Evolutionary conservation across 2,797 vertebrate genomes (phyloP), one percentile per base, ranked within the genome.

Genomic region (Tiaroga cobitis): DNA sequence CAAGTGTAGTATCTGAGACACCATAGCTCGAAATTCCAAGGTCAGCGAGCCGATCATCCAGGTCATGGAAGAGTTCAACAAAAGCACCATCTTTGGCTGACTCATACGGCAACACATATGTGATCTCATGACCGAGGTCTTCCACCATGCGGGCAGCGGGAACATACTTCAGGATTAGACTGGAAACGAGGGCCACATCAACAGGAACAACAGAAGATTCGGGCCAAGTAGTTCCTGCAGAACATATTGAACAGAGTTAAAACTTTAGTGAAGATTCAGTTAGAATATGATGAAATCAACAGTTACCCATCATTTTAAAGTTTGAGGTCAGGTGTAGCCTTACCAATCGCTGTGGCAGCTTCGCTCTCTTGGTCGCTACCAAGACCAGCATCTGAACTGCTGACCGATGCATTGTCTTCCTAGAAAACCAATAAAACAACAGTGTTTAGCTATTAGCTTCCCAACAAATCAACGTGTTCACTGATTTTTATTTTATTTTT

Each of bases 361-460:
- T 99, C 98, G 91, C 98, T 99, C 92, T 99, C 98, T 90, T 99
- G 98, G 93, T 99, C 98, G 13, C 98, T 99, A 90, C 98, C 98
- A 77, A 99, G 95, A 85, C 98, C 98, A 81, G 97, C 98, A 83
- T 99, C 98, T 67, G 98, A 99, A 88, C 98, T 99, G 93, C 98
- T 99, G 90, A 99, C 97, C 84, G 98, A 99, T 63, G 97, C 96
- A 69, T 94, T 98, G 92, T 99, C 98, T 91, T 98, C 97, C 98
- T 99, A 90, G 88, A 85, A 67, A 74, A 86, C 2, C 21, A 80
- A 67, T 65, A 11, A 80, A 83, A 56, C 67, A 63, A 54, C 4
- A 56, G 24, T 18, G 3, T 61, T 63, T 37, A 54, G 16, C 19
- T 59, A 43, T 68, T 32, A 68, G 24, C 3, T 68, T 41, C 41